Evolutionary conservation across 2,113 vertebrate genomes (phyloP).

Genomic region (Ceuthmochares aereus): DNA sequence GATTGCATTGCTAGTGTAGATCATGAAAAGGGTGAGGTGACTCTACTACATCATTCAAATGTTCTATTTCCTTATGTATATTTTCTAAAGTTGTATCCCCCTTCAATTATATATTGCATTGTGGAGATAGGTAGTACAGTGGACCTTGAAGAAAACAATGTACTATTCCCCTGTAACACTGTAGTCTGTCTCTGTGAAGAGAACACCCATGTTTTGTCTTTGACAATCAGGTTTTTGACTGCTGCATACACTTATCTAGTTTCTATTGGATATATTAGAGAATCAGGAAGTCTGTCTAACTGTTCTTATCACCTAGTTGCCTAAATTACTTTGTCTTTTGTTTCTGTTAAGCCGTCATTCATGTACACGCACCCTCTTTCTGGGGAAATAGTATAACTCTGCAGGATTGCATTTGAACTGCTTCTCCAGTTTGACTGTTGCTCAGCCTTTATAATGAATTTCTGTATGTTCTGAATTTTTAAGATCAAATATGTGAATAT

Average conservation of each 20-base stretch:
- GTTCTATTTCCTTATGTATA: background rate
- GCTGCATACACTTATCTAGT: background rate
- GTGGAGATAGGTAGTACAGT: background rate
- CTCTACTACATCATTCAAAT: background rate
- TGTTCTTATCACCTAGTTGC: background rate
- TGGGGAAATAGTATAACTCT: rapidly evolving
- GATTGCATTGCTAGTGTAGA: background rate
- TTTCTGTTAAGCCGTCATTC: background rate
- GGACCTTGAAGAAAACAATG: background rate
- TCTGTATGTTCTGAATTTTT: background rate
- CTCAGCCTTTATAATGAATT: background rate
- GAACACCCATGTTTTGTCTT: background rate
- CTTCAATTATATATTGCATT: background rate
- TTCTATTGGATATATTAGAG: background rate
- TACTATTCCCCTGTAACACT: background rate
- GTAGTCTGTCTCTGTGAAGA: background rate
- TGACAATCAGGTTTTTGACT: rapidly evolving
- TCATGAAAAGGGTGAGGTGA: rapidly evolving
- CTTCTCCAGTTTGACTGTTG: background rate
- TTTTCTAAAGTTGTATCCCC: background rate
- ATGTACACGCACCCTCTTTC: rapidly evolving
- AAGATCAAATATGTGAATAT: background rate
- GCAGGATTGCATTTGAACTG: background rate
- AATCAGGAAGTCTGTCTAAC: background rate
- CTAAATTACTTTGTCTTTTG: background rate